Conservation (phyloP, 2,888 invertebrate genomes). For the Aporophyla nigra region DNA sequence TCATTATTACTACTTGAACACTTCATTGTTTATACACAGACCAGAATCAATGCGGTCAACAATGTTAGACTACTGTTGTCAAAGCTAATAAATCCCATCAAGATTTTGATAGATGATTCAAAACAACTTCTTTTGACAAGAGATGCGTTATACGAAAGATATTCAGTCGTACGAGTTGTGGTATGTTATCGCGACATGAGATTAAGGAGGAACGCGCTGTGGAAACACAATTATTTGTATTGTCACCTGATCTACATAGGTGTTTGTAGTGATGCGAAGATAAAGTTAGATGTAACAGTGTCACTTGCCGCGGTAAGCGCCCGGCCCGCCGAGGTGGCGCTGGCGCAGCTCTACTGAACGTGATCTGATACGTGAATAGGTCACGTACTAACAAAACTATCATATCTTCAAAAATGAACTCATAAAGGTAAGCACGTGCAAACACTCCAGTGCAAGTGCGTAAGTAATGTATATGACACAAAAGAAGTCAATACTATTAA, state of each 20-base stretch:
- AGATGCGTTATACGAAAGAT: conserved; percentile 76
- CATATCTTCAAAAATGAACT: conserved; percentile 73
- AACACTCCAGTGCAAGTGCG: conserved; percentile 18
- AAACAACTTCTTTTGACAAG: conserved; percentile 59
- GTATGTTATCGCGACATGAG: conserved; percentile 81
- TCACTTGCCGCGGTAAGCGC: conserved; percentile 62
- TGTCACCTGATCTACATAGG: conserved; percentile 85
- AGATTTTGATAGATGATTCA: conserved; percentile 40
- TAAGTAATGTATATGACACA: conserved; percentile 37
- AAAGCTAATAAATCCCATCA: conserved; percentile 34
- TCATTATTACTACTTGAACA: conserved; percentile 43
- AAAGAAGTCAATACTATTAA: conserved; percentile 20
- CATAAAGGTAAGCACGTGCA: conserved; percentile 77
- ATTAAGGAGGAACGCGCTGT: conserved; percentile 85
- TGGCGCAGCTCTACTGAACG: conserved; percentile 61
- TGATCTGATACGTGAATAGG: conserved; percentile 81
- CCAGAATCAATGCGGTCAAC: conserved; percentile 42
- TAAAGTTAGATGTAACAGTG: conserved; percentile 76
- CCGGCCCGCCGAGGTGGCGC: conserved; percentile 58
- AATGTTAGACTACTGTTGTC: conserved; percentile 36
- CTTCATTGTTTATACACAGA: conserved; percentile 45
- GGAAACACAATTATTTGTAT: conserved; percentile 86
- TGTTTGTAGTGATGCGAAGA: conserved; percentile 79
- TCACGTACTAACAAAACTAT: conserved; percentile 83
- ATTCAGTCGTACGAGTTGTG: conserved; percentile 74